Evolutionary conservation across 2,888 invertebrate species (phyloP).

Genomic region (Meiosimyza decipiens): DNA sequence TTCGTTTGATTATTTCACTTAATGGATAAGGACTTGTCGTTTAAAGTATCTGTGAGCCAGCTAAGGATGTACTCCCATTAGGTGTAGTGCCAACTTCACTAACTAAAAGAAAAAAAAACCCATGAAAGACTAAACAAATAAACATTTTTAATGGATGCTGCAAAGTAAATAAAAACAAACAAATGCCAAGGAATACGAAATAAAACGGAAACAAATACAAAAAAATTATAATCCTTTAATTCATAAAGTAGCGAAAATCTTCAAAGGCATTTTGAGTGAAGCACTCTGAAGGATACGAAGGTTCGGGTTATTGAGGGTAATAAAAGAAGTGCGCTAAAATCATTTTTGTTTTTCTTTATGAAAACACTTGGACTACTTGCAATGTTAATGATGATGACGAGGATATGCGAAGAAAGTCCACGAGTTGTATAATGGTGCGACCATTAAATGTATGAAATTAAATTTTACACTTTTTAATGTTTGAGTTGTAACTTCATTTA

Average conservation of each 20-base stretch:
- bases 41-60: constrained; percentile 8
- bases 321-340: neutral
- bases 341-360: neutral
- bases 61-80: constrained; percentile 12
- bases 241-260: constrained; percentile 35
- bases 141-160: constrained; percentile 34
- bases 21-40: constrained; percentile 25
- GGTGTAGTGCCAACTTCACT: neutral
- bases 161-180: constrained; percentile 23
- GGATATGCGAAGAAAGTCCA: neutral
- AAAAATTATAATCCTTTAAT: constrained; percentile 46
- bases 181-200: constrained; percentile 8
- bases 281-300: constrained; percentile 9
- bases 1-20: constrained; percentile 25
- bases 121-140: constrained; percentile 13
- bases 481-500: constrained; percentile 23
- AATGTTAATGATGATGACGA: constrained; percentile 42
- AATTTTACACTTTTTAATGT: constrained; percentile 19
- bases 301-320: constrained; percentile 30
- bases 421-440: no score
- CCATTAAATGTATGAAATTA: no score
- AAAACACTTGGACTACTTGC: constrained; percentile 19
- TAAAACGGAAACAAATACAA: constrained; percentile 31
- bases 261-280: constrained; percentile 15
- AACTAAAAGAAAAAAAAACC: neutral